Conservation (phyloP, 2,797 vertebrate genomes). For the Parambassis ranga region DNA sequence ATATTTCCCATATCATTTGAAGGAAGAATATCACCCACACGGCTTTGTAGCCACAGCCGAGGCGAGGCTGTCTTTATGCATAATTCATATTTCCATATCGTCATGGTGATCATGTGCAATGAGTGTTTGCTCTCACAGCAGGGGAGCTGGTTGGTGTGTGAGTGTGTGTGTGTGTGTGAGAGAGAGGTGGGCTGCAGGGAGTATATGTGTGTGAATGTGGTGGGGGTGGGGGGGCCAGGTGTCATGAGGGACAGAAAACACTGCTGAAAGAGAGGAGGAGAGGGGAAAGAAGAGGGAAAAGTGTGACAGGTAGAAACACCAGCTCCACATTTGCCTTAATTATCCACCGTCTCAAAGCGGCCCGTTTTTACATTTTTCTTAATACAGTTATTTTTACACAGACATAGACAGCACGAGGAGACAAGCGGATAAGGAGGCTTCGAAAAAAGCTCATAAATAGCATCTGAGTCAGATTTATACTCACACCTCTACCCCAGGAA, state of each 20-base stretch:
- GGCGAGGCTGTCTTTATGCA: constrained; percentile 70
- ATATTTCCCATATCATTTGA: constrained; percentile 69
- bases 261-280: constrained; percentile 11
- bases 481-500: constrained; percentile 21
- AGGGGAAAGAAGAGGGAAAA: constrained; percentile 7
- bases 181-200: constrained; percentile 26
- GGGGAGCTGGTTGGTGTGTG: constrained; percentile 51
- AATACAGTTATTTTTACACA: constrained; percentile 52
- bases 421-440: constrained; percentile 20
- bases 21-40: constrained; percentile 68
- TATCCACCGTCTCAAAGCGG: constrained; percentile 33
- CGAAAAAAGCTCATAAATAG: constrained; percentile 30
- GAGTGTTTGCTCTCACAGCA: constrained; percentile 73
- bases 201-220: neutral
- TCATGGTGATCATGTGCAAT: constrained; percentile 76
- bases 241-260: constrained; percentile 59
- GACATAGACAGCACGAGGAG: constrained; percentile 27
- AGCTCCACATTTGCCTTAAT: constrained; percentile 35
- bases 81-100: constrained; percentile 80
- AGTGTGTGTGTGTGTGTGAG: constrained; percentile 9
- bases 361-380: constrained; percentile 44
- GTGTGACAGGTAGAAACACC: constrained; percentile 42
- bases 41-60: constrained; percentile 71
- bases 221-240: constrained; percentile 19
- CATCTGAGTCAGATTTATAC: constrained; percentile 35